Percentiles rank a stretch among this genome's conserved stretches.
phyloP scores from a whole-genome alignment of 1,140 invertebrate genomes.

The Lasioglossum baleicum region DNA sequence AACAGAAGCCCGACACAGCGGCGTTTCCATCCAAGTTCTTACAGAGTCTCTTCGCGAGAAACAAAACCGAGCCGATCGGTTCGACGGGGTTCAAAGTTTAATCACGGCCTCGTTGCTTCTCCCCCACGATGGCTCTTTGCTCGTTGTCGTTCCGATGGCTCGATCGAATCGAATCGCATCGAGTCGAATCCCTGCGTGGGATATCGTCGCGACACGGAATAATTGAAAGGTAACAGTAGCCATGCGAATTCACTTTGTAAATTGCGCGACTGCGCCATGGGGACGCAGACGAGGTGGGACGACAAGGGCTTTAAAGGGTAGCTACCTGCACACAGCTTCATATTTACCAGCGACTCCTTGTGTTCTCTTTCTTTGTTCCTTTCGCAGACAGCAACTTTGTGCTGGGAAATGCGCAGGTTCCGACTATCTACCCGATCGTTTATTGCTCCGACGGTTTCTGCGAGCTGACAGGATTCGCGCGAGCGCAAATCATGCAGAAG shows the following conservation, averaged over 20 bases:
- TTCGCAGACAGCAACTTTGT: constrained; percentile 98
- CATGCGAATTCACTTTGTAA: constrained; percentile 1
- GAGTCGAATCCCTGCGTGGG: too few relatives aligned
- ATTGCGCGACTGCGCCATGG: neutral
- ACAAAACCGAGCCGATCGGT: neutral
- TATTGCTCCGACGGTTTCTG: constrained; percentile 99
- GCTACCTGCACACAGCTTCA: too few relatives aligned
- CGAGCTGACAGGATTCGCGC: constrained; percentile 95
- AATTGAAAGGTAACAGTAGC: neutral
- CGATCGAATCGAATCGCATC: neutral
- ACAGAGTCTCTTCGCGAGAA: neutral
- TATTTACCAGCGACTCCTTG: neutral
- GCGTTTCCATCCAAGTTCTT: neutral
- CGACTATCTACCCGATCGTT: constrained; percentile 93
- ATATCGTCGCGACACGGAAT: neutral
- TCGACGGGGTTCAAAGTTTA: constrained; percentile 11
- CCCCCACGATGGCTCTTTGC: neutral
- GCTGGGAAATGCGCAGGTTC: constrained; percentile 96
- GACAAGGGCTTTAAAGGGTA: too few relatives aligned
- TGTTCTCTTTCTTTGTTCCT: constrained; percentile 57
- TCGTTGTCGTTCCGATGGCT: neutral
- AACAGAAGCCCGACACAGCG: neutral
- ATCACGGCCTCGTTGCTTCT: neutral
- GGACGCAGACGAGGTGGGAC: neutral
- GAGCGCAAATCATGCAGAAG: constrained; percentile 98